Evolutionary conservation across 2,888 invertebrate genomes (phyloP).

Genomic region (Polydrusus pterygomalis): DNA sequence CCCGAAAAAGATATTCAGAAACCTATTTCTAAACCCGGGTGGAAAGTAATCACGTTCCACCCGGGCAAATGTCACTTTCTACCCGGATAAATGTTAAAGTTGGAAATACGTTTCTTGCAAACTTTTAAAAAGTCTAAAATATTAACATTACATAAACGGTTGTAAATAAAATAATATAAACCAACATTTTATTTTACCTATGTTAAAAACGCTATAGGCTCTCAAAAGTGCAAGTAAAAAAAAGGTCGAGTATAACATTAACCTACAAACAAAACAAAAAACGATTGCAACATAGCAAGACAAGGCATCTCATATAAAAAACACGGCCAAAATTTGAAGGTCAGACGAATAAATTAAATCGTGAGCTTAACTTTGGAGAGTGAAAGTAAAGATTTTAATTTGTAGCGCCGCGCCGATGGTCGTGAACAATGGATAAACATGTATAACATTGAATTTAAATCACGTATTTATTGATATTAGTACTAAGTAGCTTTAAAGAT

Average conservation of each 20-base stretch:
- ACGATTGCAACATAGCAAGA: slow-evolving; percentile 8
- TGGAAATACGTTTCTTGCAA: no score
- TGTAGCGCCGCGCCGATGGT: background rate
- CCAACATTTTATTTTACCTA: no score
- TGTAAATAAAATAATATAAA: no score
- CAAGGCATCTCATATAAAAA: slow-evolving; percentile 16
- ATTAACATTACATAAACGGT: no score
- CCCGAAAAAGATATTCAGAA: no score
- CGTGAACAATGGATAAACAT: background rate
- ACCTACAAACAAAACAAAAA: slow-evolving; percentile 20
- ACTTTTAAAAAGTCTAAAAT: no score
- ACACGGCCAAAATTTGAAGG: slow-evolving; percentile 21
- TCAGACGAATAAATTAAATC: slow-evolving; percentile 27
- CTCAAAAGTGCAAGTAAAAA: slow-evolving; percentile 7
- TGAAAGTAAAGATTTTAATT: slow-evolving; percentile 17
- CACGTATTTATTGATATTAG: background rate
- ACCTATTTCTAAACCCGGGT: no score
- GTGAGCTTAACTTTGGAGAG: slow-evolving; percentile 2
- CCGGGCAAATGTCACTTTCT: no score
- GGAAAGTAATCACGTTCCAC: no score
- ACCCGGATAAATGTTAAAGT: no score
- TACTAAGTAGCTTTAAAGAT: no score
- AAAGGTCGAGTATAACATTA: slow-evolving; percentile 7
- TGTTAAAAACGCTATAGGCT: background rate
- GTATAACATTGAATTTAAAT: slow-evolving; percentile 10